Conservation (phyloP, 2,888 invertebrate genomes). For the Eupithecia vulgata region DNA sequence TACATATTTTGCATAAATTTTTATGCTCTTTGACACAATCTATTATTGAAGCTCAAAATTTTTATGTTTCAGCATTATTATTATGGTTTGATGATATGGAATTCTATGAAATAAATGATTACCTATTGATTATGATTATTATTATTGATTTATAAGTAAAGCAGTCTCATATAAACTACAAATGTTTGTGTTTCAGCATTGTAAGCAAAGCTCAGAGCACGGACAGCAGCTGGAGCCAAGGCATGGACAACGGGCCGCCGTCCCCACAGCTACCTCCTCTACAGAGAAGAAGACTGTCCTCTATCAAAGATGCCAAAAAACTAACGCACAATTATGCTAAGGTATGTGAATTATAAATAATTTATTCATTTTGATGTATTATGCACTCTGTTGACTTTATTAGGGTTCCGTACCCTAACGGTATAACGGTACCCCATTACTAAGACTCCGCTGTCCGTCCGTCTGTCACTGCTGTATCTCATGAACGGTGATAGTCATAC, state of each 20-base stretch:
- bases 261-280: slow-evolving; percentile 75
- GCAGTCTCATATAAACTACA: not conserved
- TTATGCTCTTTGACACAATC: not conserved
- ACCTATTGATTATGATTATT: too few species aligned
- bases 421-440: too few species aligned
- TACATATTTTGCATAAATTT: not conserved
- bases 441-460: too few species aligned
- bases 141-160: too few species aligned
- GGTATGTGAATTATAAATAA: slow-evolving; percentile 52
- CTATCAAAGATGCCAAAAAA: slow-evolving; percentile 80
- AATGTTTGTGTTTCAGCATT: slow-evolving; percentile 63
- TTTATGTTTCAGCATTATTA: not conserved
- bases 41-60: not conserved
- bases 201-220: slow-evolving; percentile 68
- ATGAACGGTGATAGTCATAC: too few species aligned
- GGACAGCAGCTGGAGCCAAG: slow-evolving; percentile 58
- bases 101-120: too few species aligned
- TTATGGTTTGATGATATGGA: too few species aligned
- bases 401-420: too few species aligned
- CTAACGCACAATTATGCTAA: slow-evolving; percentile 64
- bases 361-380: not conserved
- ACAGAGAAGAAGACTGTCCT: slow-evolving; percentile 80
- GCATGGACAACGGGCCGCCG: slow-evolving; percentile 69
- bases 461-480: too few species aligned
- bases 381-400: not conserved